These are phyloP conservation scores for Fregetta grallaria DNA, from an alignment of 2,113 vertebrate species.

Conservation along the genomic window DNA sequence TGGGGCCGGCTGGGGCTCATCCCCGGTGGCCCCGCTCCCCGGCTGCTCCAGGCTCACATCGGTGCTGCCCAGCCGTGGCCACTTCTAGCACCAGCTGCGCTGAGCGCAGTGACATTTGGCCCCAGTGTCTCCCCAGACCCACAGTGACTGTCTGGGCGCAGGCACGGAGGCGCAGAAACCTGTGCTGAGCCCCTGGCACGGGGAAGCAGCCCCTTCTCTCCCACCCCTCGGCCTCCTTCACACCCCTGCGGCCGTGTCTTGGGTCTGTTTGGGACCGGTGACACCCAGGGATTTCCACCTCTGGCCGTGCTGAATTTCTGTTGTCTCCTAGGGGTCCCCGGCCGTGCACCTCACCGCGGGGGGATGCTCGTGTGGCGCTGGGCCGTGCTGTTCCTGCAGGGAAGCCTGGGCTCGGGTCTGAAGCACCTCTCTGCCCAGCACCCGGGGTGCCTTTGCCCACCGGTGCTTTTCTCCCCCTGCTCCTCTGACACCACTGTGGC, in stretches of 20 bases:
- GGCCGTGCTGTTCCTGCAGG: neutral
- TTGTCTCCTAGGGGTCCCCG: fast-evolving
- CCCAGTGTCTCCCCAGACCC: neutral
- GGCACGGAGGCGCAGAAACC: neutral
- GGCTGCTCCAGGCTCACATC: fast-evolving
- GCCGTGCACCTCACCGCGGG: fast-evolving
- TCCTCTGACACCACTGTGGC: neutral
- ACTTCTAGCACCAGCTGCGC: neutral
- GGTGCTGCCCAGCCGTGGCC: fast-evolving
- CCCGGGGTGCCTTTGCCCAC: fast-evolving
- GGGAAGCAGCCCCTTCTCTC: neutral
- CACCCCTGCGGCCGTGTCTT: neutral
- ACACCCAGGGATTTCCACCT: neutral
- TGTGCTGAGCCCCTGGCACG: fast-evolving
- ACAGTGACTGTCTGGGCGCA: fast-evolving
- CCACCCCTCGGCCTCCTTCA: neutral
- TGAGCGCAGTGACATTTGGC: fast-evolving
- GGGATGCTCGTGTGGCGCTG: fast-evolving
- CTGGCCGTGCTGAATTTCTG: neutral
- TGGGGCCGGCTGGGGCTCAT: neutral
- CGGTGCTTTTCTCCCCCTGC: neutral
- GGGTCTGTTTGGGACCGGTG: neutral
- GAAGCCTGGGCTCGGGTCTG: neutral
- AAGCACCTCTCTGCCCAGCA: neutral
- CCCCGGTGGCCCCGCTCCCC: fast-evolving